Evolutionary conservation across 2,113 vertebrate genomes (phyloP).

Genomic region (Alectura lathami): DNA sequence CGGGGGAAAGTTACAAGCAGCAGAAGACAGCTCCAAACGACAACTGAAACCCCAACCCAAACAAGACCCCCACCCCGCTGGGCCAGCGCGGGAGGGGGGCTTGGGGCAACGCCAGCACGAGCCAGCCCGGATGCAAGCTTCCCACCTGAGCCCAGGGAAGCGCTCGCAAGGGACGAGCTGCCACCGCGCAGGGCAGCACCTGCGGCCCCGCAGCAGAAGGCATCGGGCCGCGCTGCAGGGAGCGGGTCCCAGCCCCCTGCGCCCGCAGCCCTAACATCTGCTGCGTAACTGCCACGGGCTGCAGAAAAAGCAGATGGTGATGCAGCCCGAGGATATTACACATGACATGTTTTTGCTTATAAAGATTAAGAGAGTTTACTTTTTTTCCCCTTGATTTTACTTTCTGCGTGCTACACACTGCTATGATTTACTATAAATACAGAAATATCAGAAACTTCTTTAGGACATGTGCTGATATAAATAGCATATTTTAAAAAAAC

Average conservation of each 20-base stretch:
- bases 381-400: neutral
- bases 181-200: neutral
- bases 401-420: conserved; percentile 39
- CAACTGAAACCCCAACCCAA: neutral
- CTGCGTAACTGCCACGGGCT: conserved; percentile 31
- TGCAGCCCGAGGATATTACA: conserved; percentile 46
- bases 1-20: neutral
- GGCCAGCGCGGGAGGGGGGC: neutral
- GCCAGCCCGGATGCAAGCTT: neutral
- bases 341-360: conserved; percentile 44
- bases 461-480: conserved; percentile 49
- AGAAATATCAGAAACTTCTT: conserved; percentile 38
- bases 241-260: conserved; percentile 48
- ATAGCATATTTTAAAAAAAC: conserved; percentile 10
- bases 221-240: conserved; percentile 11
- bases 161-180: neutral
- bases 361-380: conserved; percentile 48
- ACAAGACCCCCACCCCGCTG: neutral
- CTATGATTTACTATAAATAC: conserved; percentile 42
- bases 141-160: neutral
- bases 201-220: conserved; percentile 33
- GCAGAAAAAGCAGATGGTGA: conserved; percentile 50
- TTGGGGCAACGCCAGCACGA: neutral
- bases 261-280: conserved; percentile 31
- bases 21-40: fast-evolving